phyloP scores from a whole-genome alignment of 1,140 invertebrate genomes.

The Drosophila asahinai region DNA sequence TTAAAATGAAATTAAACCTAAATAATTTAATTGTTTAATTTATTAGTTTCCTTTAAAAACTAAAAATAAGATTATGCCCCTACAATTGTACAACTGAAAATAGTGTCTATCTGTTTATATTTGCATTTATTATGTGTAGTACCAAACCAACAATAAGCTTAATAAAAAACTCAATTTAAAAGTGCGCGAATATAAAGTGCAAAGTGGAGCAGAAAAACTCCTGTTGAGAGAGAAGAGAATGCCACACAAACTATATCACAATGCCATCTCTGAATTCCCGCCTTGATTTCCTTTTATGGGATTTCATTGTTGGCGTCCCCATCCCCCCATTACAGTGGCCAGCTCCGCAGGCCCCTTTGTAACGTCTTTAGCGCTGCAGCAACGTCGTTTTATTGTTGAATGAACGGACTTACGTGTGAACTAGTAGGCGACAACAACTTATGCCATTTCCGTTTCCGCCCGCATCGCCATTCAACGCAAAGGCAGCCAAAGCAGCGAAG shows the following conservation, averaged over 20 bases:
- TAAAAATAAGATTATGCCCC: too few relatives aligned
- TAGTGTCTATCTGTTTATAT: not conserved
- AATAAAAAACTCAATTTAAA: constrained; percentile 11
- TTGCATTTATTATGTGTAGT: not conserved
- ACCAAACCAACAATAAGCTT: not conserved
- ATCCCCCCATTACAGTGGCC: constrained; percentile 15
- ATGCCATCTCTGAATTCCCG: constrained; percentile 41
- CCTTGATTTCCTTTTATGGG: constrained; percentile 57
- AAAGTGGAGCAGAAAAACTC: not conserved
- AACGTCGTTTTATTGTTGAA: constrained; percentile 73
- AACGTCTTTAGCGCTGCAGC: constrained; percentile 38
- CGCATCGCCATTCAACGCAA: constrained; percentile 57
- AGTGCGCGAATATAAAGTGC: constrained; percentile 6
- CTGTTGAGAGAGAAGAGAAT: not conserved
- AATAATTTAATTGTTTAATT: too few relatives aligned
- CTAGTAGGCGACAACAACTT: constrained; percentile 82
- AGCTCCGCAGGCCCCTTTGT: constrained; percentile 17
- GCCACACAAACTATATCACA: constrained; percentile 14
- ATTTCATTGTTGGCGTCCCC: constrained; percentile 55
- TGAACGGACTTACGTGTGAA: constrained; percentile 81
- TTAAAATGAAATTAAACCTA: too few relatives aligned
- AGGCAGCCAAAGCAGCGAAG: constrained; percentile 16
- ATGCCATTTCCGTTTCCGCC: constrained; percentile 80
- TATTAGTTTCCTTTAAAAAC: not conserved
- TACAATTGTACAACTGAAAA: not conserved